These are phyloP conservation scores for Catagonus wagneri DNA, from an alignment of 2,113 vertebrate genomes.

Conservation along the genomic window DNA sequence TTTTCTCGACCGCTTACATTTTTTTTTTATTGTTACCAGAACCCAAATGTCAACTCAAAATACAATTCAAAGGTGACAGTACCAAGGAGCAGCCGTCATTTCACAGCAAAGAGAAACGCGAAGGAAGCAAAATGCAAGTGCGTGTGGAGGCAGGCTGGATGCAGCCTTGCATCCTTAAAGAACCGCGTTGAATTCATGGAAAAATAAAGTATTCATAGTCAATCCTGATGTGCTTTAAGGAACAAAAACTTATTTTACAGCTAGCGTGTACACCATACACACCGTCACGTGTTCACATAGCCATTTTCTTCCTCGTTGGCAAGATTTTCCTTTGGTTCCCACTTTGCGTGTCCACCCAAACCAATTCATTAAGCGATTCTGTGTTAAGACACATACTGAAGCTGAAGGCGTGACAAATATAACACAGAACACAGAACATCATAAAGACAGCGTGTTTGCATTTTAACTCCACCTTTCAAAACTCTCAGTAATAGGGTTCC, in stretches of 20 bases:
- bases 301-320: not conserved
- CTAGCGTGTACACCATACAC: not conserved
- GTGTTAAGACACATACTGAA: not conserved
- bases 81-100: not conserved
- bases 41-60: constrained; percentile 46
- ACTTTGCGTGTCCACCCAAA: not conserved
- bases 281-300: too few relatives aligned
- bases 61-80: not conserved
- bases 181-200: too few relatives aligned
- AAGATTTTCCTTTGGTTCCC: not conserved
- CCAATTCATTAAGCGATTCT: not conserved
- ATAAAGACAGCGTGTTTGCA: not conserved
- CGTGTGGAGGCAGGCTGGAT: accelerated
- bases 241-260: not conserved
- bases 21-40: constrained; percentile 75
- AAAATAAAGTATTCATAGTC: not conserved
- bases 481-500: too few relatives aligned
- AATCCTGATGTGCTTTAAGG: not conserved
- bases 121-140: not conserved
- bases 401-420: not conserved
- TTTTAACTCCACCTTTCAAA: not conserved
- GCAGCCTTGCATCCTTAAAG: accelerated
- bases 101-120: not conserved
- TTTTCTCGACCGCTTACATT: constrained; percentile 24
- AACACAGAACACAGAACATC: not conserved